Base-by-base conservation (phyloP, 2,797 vertebrate genomes). In the Centroberyx gerrardi region DNA sequence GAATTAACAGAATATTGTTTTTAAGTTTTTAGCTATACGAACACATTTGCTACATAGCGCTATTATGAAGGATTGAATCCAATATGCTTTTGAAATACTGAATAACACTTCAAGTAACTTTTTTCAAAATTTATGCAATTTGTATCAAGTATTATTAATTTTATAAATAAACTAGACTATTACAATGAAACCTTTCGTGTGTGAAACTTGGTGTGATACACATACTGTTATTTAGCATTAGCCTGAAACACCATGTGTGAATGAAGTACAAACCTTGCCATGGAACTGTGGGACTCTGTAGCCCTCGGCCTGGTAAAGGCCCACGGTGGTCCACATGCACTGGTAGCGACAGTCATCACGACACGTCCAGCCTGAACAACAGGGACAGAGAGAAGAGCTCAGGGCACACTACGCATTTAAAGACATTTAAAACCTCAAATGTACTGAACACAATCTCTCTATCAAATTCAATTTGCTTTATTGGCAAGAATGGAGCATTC, bases 321-420 rank as follows among this genome's bases (percentile, higher is more conserved):
- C 95, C 76, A 99, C 98, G 0, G 98, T 98, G 81, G 95, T 88
- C 98, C 98, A 99, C 98, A 99, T 99, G 88, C 98, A 99, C 80
- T 97, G 95, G 71, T 99, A 99, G 48, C 95, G 91, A 81, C 98
- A 99, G 88, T 99, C 98, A 0, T 99, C 98, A 0, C 91, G 91
- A 85, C 98, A 99, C 1, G 94, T 96, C 98, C 98, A 99, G 54
- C 98, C 98, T 99, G 93, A 22, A 81, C 73, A 52, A 77, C 6
- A 52, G 33, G 38, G 15, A 83, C 4, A 71, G 1, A 68, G 17
- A 62, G 6, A 72, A 22, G 4, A 17, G 15, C 9, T 17, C 33
- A 73, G 8, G 28, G 2, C 5, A 29, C 6, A n/a, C 17, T 9
- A 36, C 22, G 7, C 8, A 53, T 53, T 28, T 22, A 38, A 22